These are phyloP conservation scores for Callithrix jacchus DNA, from an alignment of 2,113 vertebrate genomes.

Conservation along the genomic window DNA sequence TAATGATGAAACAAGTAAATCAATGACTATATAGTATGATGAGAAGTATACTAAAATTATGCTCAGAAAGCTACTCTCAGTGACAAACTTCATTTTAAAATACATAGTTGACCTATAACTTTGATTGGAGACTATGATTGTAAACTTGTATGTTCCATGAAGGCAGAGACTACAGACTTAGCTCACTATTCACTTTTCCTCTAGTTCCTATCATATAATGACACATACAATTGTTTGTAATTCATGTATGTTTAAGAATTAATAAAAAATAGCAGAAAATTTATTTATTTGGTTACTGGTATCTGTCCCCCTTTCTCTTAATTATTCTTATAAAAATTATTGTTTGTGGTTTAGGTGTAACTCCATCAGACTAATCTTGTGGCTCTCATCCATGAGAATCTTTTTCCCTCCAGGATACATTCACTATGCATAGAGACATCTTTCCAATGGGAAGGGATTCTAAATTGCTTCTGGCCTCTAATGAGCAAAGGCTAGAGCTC, in stretches of 20 bases:
- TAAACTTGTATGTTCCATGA: background rate
- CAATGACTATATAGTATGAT: background rate
- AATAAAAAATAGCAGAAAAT: background rate
- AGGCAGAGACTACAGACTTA: background rate
- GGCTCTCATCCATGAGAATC: background rate
- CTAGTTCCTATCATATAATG: background rate
- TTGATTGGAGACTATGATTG: background rate
- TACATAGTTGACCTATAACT: background rate
- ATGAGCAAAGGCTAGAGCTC: background rate
- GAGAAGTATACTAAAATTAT: background rate
- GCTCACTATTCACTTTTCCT: background rate
- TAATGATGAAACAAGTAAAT: background rate
- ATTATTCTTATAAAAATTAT: background rate
- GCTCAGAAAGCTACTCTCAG: background rate
- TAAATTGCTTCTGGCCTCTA: background rate
- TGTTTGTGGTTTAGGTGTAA: background rate
- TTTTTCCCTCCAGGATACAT: background rate
- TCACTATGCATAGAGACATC: background rate
- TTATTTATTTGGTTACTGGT: background rate
- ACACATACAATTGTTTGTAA: background rate
- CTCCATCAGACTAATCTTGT: background rate
- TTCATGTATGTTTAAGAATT: background rate
- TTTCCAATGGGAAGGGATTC: background rate
- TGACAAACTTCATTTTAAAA: background rate
- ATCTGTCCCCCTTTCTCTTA: background rate